phyloP scores from a whole-genome alignment of 2,797 vertebrate genomes.

The Netta rufina region DNA sequence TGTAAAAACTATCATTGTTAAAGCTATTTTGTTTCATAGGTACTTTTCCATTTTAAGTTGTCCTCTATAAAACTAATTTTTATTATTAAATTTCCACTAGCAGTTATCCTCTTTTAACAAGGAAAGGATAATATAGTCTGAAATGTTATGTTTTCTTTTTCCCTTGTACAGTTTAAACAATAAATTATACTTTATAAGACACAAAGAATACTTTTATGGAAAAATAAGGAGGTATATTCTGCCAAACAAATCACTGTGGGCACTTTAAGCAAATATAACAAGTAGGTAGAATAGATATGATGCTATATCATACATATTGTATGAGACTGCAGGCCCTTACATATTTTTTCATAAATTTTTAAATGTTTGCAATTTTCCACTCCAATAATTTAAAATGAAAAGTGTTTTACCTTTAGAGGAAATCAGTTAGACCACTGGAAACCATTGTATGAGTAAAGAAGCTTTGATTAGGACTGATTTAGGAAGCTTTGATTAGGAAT shows the following conservation, averaged over 20 bases:
- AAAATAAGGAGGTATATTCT: not conserved
- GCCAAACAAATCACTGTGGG: slow-evolving; percentile 49
- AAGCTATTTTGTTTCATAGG: not conserved
- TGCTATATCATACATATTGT: slow-evolving; percentile 56
- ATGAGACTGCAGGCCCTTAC: slow-evolving; percentile 40
- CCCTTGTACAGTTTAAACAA: not conserved
- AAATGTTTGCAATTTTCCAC: slow-evolving; percentile 65
- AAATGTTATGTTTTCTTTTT: not conserved
- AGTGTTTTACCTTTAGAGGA: slow-evolving; percentile 44
- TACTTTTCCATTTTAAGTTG: not conserved
- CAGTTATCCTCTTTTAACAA: not conserved
- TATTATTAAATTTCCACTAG: not conserved
- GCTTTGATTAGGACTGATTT: not conserved
- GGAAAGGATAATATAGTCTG: not conserved
- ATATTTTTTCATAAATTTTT: slow-evolving; percentile 68
- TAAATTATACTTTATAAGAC: not conserved
- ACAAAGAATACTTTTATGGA: not conserved
- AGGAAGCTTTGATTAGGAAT: not conserved
- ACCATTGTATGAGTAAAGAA: not conserved
- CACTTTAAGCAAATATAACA: slow-evolving; percentile 58
- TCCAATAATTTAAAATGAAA: slow-evolving; percentile 67
- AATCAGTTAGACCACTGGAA: slow-evolving; percentile 39
- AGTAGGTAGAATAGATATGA: slow-evolving; percentile 53
- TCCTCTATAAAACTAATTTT: not conserved
- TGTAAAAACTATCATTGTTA: not conserved